A percentile compares a stretch with the other conserved stretches of the same genome.
phyloP scores from a whole-genome alignment of 2,113 vertebrate species.

The Cephalopholis sonnerati region DNA sequence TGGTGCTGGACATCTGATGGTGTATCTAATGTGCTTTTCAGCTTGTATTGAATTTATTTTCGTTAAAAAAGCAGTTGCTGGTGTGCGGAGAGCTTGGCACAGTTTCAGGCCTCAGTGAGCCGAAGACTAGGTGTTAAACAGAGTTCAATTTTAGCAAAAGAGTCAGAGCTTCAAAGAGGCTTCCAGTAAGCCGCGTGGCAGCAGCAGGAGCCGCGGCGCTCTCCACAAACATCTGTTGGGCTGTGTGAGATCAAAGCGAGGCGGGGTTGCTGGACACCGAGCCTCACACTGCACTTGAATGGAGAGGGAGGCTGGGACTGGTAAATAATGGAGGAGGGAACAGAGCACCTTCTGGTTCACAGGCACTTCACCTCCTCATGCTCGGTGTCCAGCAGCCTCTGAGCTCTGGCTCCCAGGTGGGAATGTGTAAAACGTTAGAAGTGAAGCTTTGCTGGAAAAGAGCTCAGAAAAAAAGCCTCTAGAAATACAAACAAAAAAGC shows the following conservation, averaged over 20 bases:
- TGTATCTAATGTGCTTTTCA: background rate
- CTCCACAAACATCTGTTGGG: constrained; percentile 25
- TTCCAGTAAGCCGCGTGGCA: background rate
- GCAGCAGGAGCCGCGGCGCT: background rate
- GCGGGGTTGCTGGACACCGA: constrained; percentile 19
- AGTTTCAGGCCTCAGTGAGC: background rate
- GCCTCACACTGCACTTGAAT: constrained; percentile 7
- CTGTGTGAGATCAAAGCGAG: constrained; percentile 44
- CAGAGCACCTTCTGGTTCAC: constrained; percentile 35
- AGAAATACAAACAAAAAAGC: background rate
- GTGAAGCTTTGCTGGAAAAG: background rate
- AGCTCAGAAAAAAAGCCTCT: too few species aligned
- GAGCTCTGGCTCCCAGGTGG: constrained; percentile 1
- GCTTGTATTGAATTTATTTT: background rate
- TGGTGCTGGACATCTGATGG: background rate
- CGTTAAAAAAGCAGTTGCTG: background rate
- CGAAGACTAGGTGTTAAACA: background rate
- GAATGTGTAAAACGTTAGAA: background rate
- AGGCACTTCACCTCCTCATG: constrained; percentile 24
- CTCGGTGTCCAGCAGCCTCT: constrained; percentile 10
- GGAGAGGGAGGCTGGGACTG: constrained; percentile 1
- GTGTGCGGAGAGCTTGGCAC: background rate
- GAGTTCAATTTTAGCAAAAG: constrained; percentile 1
- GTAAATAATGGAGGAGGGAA: constrained; percentile 59
- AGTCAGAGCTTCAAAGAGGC: constrained; percentile 15